Evolutionary conservation across 1,140 invertebrate species (phyloP).

Genomic region (Trichogramma pretiosum): DNA sequence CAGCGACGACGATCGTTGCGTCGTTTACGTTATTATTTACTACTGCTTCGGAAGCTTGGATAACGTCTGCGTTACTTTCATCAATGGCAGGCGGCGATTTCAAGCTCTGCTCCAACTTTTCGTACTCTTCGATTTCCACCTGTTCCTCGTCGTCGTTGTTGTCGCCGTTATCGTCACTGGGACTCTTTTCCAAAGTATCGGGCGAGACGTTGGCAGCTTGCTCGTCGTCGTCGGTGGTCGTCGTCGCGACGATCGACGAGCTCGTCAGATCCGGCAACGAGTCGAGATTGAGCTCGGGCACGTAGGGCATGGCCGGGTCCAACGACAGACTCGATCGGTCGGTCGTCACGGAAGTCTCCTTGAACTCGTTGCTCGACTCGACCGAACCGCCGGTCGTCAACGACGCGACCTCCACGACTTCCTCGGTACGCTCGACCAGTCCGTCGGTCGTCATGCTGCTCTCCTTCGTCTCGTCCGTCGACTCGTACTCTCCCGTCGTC

Average conservation of each 20-base stretch:
- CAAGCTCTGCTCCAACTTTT: too few relatives aligned
- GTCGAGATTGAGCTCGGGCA: slow-evolving; percentile 39
- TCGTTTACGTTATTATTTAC: too few relatives aligned
- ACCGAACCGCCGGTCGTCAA: slow-evolving; percentile 22
- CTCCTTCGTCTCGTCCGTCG: slow-evolving; percentile 24
- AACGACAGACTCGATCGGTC: slow-evolving; percentile 25
- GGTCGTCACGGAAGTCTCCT: slow-evolving; percentile 21
- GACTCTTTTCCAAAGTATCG: background rate
- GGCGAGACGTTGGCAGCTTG: background rate
- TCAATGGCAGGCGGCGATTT: too few relatives aligned
- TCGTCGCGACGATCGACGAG: slow-evolving; percentile 24
- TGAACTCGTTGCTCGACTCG: slow-evolving; percentile 26
- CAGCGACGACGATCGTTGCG: too few relatives aligned
- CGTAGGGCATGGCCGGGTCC: slow-evolving; percentile 25
- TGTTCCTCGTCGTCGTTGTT: background rate
- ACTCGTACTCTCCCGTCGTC: slow-evolving; percentile 13
- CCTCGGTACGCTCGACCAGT: slow-evolving; percentile 7
- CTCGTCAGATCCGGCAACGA: slow-evolving; percentile 36
- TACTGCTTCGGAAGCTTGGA: too few relatives aligned
- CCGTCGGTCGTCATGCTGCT: slow-evolving; percentile 19
- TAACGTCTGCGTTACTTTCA: too few relatives aligned
- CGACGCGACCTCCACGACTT: slow-evolving; percentile 14
- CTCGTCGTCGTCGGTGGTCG: background rate
- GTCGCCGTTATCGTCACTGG: background rate
- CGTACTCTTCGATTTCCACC: too few relatives aligned